phyloP scores from a whole-genome alignment of 2,113 vertebrate species.

The Oriolus oriolus region DNA sequence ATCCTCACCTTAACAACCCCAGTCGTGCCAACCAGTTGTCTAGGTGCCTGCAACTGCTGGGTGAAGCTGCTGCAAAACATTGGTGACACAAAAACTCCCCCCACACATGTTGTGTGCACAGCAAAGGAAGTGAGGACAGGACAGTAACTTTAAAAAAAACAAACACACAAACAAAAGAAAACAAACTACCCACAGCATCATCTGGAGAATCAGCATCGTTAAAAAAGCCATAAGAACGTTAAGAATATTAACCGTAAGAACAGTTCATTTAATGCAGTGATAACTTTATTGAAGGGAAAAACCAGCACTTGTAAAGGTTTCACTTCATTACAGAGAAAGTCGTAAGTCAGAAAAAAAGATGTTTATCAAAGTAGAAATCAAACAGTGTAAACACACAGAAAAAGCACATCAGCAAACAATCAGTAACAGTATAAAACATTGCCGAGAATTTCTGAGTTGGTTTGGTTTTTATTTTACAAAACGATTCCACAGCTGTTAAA shows the following conservation, averaged over 20 bases:
- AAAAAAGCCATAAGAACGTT: not conserved
- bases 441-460: not conserved
- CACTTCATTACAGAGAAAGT: constrained; percentile 1
- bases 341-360: not conserved
- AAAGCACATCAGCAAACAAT: not conserved
- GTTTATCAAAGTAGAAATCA: not conserved
- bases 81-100: not conserved
- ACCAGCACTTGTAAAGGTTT: not conserved
- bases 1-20: not conserved
- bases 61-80: not conserved
- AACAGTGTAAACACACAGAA: not conserved
- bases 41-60: not conserved
- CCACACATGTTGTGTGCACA: not conserved
- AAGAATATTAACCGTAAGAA: not conserved
- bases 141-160: not conserved
- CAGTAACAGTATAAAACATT: not conserved
- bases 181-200: not conserved
- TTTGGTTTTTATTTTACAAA: constrained; percentile 15
- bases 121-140: not conserved
- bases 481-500: not conserved
- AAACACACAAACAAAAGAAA: not conserved
- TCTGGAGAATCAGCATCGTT: not conserved
- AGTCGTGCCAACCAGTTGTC: not conserved
- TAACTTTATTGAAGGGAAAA: constrained; percentile 45
- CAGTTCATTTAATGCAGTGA: not conserved